These are phyloP conservation scores for Cistogaster globosa DNA, from an alignment of 2,888 invertebrate species.

Conservation along the genomic window DNA sequence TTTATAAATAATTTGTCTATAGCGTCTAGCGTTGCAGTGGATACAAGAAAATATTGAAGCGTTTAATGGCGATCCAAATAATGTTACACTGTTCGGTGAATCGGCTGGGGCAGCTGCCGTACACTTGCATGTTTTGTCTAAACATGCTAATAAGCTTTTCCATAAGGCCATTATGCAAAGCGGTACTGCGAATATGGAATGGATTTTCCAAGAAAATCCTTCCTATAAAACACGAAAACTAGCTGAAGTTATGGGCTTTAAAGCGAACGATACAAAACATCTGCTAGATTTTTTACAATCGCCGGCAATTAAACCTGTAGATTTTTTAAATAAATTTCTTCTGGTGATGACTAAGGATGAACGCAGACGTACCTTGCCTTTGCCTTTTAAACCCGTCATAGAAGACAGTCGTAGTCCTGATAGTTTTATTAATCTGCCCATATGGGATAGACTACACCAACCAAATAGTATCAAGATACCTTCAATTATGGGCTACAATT, in stretches of 20 bases:
- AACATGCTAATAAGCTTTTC: constrained; percentile 78
- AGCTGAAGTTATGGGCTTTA: constrained; percentile 76
- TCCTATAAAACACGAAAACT: constrained; percentile 73
- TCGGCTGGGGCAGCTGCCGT: constrained; percentile 80
- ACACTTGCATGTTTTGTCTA: constrained; percentile 79
- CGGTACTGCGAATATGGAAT: constrained; percentile 80
- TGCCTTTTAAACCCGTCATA: constrained; percentile 79
- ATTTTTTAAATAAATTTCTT: constrained; percentile 39
- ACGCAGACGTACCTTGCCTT: constrained; percentile 77
- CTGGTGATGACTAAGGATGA: constrained; percentile 77
- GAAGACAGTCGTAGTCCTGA: constrained; percentile 77
- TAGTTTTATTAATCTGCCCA: constrained; percentile 74
- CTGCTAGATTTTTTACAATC: constrained; percentile 76
- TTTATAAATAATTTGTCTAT: not conserved
- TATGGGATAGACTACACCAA: constrained; percentile 78
- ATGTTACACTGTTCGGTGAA: constrained; percentile 81
- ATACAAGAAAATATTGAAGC: constrained; percentile 75
- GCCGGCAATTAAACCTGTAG: constrained; percentile 72
- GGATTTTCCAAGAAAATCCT: constrained; percentile 78
- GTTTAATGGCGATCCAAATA: constrained; percentile 83
- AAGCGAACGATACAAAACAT: constrained; percentile 67
- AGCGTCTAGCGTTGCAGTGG: constrained; percentile 83
- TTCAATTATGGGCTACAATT: constrained; percentile 79
- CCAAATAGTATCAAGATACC: too few relatives aligned
- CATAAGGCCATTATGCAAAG: constrained; percentile 81